These are phyloP conservation scores for Macropodus opercularis DNA, from an alignment of 2,797 vertebrate species.

Conservation along the genomic window DNA sequence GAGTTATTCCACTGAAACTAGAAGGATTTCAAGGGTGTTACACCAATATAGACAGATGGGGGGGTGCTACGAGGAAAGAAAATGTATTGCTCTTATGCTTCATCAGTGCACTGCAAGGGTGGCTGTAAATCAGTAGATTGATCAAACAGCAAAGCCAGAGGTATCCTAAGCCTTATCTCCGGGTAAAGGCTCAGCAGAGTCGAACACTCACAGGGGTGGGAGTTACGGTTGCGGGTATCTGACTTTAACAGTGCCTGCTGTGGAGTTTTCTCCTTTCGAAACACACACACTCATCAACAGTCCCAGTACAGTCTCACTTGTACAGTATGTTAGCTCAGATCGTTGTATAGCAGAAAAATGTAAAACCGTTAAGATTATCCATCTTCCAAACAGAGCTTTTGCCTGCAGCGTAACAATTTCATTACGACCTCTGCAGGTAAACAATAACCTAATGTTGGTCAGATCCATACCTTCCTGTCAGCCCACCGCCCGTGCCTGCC, in stretches of 20 bases:
- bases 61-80: constrained; percentile 60
- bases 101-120: constrained; percentile 73
- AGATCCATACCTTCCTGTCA: constrained; percentile 70
- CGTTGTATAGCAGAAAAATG: too few species aligned
- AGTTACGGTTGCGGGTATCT: constrained; percentile 68
- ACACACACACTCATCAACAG: too few species aligned
- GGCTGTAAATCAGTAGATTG: constrained; percentile 80
- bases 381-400: constrained; percentile 17
- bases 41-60: constrained; percentile 68
- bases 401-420: constrained; percentile 48
- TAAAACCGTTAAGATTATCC: too few species aligned
- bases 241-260: constrained; percentile 44
- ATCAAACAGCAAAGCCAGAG: constrained; percentile 73
- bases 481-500: constrained; percentile 65
- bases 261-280: constrained; percentile 29
- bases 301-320: too few species aligned
- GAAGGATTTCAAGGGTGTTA: constrained; percentile 72
- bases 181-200: constrained; percentile 73
- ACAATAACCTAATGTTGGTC: constrained; percentile 68
- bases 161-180: constrained; percentile 76
- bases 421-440: constrained; percentile 68
- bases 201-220: constrained; percentile 62
- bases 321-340: too few species aligned
- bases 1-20: constrained; percentile 54
- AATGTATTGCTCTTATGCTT: constrained; percentile 78